Percentiles rank a stretch among this genome's conserved stretches.
Conservation (phyloP, 2,888 invertebrate genomes). For the Tiliacea aurago region DNA sequence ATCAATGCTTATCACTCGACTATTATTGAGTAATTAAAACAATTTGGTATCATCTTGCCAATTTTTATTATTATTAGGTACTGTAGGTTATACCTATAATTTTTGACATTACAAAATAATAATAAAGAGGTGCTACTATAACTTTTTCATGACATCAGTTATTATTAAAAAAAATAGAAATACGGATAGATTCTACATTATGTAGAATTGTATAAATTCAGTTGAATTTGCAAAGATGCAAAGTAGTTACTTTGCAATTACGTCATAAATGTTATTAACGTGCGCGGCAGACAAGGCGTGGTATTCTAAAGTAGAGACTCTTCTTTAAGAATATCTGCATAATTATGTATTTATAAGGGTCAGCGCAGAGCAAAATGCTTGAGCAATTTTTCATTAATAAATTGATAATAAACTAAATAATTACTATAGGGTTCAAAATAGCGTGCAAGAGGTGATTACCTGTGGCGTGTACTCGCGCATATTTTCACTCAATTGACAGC, state of each 20-base stretch:
- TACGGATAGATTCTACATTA: background rate
- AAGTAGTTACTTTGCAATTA: background rate
- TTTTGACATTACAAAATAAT: constrained; percentile 11
- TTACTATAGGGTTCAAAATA: background rate
- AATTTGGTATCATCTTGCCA: background rate
- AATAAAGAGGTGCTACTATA: constrained; percentile 13
- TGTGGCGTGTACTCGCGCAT: no score
- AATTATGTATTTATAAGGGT: background rate
- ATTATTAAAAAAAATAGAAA: background rate
- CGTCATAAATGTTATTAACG: background rate
- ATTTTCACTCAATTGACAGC: background rate
- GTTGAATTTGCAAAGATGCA: no score
- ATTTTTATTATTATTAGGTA: background rate
- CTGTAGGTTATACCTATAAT: no score
- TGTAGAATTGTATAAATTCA: background rate
- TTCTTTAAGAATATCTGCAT: background rate
- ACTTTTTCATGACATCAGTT: constrained; percentile 3
- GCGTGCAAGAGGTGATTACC: no score
- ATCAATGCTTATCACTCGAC: background rate
- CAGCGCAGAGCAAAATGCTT: background rate
- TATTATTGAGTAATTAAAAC: constrained; percentile 1
- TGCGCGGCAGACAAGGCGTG: background rate
- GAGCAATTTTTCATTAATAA: background rate
- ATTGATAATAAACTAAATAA: background rate
- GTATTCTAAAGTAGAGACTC: background rate